Conservation (phyloP, 2,113 vertebrate species). For the Epinephelus fuscoguttatus region DNA sequence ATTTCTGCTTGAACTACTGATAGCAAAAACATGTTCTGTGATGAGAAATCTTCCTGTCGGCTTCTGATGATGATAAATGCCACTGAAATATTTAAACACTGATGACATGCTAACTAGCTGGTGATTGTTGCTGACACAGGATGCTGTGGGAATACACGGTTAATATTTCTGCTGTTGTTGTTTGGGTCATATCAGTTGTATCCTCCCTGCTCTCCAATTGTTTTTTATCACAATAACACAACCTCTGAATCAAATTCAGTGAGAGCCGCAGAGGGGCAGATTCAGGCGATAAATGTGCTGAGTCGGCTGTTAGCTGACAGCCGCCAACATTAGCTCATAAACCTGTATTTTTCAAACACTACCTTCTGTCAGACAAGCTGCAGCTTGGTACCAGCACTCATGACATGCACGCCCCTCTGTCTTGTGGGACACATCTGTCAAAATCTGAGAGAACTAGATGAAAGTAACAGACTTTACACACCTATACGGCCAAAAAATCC, state of each 20-base stretch:
- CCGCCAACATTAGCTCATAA: conserved; percentile 32
- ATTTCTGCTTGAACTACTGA: neutral
- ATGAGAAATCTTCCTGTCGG: neutral
- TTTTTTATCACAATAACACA: conserved; percentile 12
- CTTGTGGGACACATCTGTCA: conserved; percentile 13
- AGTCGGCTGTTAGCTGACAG: conserved; percentile 39
- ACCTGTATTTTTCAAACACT: conserved; percentile 9
- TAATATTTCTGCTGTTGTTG: conserved; percentile 4
- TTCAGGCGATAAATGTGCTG: conserved; percentile 20
- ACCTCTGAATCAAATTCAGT: conserved; percentile 28
- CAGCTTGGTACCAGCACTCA: neutral
- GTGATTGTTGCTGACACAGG: neutral
- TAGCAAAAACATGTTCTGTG: neutral
- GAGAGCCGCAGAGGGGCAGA: conserved; percentile 20
- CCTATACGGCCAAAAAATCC: neutral
- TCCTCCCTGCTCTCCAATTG: neutral
- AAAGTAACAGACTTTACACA: neutral
- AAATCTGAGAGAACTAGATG: neutral
- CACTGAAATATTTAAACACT: conserved; percentile 30
- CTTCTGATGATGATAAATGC: conserved; percentile 33
- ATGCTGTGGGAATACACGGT: neutral
- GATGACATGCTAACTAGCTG: neutral
- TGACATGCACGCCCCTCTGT: neutral
- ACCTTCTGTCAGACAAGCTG: conserved; percentile 17
- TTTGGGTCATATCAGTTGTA: neutral